A percentile compares a stretch with the other conserved stretches of the same genome.
Conservation (phyloP, 2,888 invertebrate genomes). For the Mimas tiliae region DNA sequence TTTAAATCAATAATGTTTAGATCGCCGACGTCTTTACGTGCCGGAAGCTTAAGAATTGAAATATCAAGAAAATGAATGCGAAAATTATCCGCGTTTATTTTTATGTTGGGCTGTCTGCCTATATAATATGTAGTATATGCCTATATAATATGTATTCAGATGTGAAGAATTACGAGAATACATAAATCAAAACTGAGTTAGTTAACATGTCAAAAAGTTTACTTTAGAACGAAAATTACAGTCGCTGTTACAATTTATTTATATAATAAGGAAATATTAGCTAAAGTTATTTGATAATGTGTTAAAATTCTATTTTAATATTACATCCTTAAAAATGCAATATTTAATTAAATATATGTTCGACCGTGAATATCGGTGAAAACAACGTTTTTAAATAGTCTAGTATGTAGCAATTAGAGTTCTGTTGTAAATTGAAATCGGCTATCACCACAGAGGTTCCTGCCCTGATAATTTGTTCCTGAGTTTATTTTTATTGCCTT, state of each 20-base stretch:
- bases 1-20: neutral
- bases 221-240: neutral
- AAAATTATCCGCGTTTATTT: constrained; percentile 16
- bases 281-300: too few species aligned
- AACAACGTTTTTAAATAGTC: neutral
- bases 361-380: neutral
- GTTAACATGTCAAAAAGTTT: constrained; percentile 6
- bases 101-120: neutral
- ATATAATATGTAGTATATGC: too few species aligned
- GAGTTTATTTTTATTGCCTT: constrained; percentile 40
- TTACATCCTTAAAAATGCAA: too few species aligned
- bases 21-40: neutral
- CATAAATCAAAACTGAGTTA: constrained; percentile 6
- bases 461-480: constrained; percentile 43
- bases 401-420: constrained; percentile 13
- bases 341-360: neutral
- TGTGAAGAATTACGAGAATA: neutral
- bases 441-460: constrained; percentile 39
- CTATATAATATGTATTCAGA: neutral
- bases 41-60: constrained; percentile 17
- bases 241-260: neutral
- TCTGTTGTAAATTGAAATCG: constrained; percentile 18
- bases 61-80: constrained; percentile 19
- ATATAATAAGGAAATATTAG: too few species aligned
- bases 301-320: too few species aligned